Base-by-base conservation (phyloP, 2,113 vertebrate genomes). In the Heptranchias perlo region DNA sequence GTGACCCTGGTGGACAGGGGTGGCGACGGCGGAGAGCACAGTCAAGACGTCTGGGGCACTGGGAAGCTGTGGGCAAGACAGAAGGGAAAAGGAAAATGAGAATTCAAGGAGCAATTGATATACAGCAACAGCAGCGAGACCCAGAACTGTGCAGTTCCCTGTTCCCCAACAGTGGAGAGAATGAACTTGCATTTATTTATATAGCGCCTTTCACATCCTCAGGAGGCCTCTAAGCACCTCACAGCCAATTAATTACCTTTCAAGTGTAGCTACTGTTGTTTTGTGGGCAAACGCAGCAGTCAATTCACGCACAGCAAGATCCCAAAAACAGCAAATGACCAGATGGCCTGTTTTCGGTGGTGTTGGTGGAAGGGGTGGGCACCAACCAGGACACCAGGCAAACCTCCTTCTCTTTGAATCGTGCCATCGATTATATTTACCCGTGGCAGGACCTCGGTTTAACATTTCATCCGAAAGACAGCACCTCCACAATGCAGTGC, bases 1-100 rank as follows among this genome's bases (percentile, higher is more conserved):
- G 44, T 1, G 94, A 96, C 18, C 95, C 96, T 0, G 96, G 65
- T 8, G 96, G 91, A 1, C 96, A 97, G 16, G 76, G 86, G 58
- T 96, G 52, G n/a, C 97, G 96, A n/a, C 89, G 96, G 23, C 65
- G 96, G 18, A 97, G 96, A 14, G 96, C 86, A 65, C 97, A 97
- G 47, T 96, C 96, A 62, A 97, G 84, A 8, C 91, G 96, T 61
- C 44, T 95, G 64, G 67, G 96, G 96, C 91, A 96, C 47, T 52
- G 96, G 31, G 91, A 31, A 23, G 91, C 76, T 78, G n/a, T n/a
- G 14, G 76, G 13, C n/a, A 78, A n/a, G n/a, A 78, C n/a, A 78
- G 76, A 78, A 39, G 76, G 39, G 18, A 3, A 16, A 13, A 16
- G 69, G 16, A 14, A 78, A 78, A 3, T 1, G 14, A 10, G 13